Percentiles rank a stretch among this genome's conserved stretches.
These are phyloP conservation scores for Nylanderia fulva DNA, from an alignment of 1,140 invertebrate species.

Conservation along the genomic window DNA sequence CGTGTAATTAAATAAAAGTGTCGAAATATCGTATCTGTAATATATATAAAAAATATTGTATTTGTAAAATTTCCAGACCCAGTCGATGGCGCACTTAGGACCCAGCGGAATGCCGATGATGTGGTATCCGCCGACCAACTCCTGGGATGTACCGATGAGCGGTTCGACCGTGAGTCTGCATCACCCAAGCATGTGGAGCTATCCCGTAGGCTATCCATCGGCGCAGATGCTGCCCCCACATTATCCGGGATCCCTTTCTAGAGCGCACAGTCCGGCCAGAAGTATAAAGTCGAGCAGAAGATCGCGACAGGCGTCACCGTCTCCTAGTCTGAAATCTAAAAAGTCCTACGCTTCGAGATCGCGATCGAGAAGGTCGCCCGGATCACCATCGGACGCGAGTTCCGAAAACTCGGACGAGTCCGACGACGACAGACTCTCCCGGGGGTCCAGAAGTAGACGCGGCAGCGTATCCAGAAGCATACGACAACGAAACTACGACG, in stretches of 20 bases:
- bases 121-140: slow-evolving; percentile 84
- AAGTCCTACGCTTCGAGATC: slow-evolving; percentile 86
- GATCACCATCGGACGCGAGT: slow-evolving; percentile 84
- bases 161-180: slow-evolving; percentile 83
- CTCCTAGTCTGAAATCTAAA: slow-evolving; percentile 89
- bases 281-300: slow-evolving; percentile 81
- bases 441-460: slow-evolving; percentile 82
- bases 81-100: slow-evolving; percentile 90
- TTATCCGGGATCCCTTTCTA: slow-evolving; percentile 80
- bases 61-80: slow-evolving; percentile 85
- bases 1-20: neutral
- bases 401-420: slow-evolving; percentile 87
- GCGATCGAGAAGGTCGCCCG: slow-evolving; percentile 80
- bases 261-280: slow-evolving; percentile 84
- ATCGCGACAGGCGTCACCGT: slow-evolving; percentile 89
- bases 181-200: slow-evolving; percentile 81
- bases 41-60: no score
- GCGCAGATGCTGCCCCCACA: slow-evolving; percentile 86
- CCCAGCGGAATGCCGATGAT: slow-evolving; percentile 81
- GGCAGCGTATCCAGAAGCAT: slow-evolving; percentile 73
- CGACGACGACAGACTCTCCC: slow-evolving; percentile 86
- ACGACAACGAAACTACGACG: slow-evolving; percentile 77
- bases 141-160: slow-evolving; percentile 81
- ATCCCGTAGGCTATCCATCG: slow-evolving; percentile 82
- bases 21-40: no score